Conservation (phyloP, 1,140 invertebrate genomes). For the Hyles vespertilio region DNA sequence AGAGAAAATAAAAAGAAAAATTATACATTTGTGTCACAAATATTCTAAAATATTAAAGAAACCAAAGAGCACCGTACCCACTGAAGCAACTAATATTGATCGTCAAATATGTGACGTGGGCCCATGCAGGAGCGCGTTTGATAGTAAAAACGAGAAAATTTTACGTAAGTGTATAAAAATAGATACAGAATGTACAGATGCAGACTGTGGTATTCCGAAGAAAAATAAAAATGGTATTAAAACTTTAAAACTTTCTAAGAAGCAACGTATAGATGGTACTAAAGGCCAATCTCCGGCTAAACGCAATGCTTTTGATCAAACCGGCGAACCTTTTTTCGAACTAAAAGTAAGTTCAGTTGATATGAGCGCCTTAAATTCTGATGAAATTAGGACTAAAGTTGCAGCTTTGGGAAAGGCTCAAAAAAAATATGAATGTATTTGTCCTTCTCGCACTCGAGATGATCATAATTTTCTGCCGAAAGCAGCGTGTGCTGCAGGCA, state of each 20-base stretch:
- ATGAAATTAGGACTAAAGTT: conserved; percentile 33
- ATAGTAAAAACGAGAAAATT: neutral
- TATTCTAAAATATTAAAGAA: conserved; percentile 15
- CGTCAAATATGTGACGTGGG: neutral
- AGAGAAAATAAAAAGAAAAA: conserved; percentile 13
- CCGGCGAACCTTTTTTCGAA: conserved; percentile 33
- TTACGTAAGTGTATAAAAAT: conserved; percentile 7
- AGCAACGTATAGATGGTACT: neutral
- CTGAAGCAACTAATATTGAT: neutral
- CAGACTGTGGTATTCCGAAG: conserved; percentile 1
- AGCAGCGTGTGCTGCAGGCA: conserved; percentile 21
- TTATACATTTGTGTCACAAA: conserved; percentile 9
- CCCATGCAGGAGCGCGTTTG: neutral
- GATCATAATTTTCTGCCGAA: conserved; percentile 4
- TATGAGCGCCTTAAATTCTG: conserved; percentile 31
- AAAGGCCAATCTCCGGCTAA: conserved; percentile 4
- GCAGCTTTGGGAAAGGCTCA: conserved; percentile 20
- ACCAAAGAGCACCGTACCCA: neutral
- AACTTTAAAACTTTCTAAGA: neutral
- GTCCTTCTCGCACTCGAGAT: conserved; percentile 23
- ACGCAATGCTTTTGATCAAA: conserved; percentile 22
- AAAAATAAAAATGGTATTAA: conserved; percentile 2
- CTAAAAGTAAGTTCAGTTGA: conserved; percentile 30
- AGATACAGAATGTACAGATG: conserved; percentile 9
- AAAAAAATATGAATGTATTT: conserved; percentile 27